These are phyloP conservation scores for Tetrapedia diversipes DNA, from an alignment of 2,888 invertebrate genomes.

Conservation along the genomic window DNA sequence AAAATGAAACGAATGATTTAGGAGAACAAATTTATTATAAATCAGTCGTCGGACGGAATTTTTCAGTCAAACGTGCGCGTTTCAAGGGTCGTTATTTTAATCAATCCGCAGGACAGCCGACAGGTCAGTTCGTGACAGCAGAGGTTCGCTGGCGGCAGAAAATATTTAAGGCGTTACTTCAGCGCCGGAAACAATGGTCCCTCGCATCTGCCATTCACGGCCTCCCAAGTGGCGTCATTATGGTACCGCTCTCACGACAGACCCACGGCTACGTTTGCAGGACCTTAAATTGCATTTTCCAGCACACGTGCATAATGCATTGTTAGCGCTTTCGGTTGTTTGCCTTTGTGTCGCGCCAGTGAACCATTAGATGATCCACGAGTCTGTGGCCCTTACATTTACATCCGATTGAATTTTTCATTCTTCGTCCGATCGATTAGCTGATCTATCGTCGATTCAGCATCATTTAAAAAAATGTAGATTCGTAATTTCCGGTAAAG, in stretches of 20 bases:
- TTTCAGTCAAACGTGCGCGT: not conserved
- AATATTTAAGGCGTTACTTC: conserved; percentile 66
- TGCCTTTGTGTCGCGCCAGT: not conserved
- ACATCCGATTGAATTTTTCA: not conserved
- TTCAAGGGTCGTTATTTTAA: conserved; percentile 50
- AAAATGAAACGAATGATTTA: not conserved
- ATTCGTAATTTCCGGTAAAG: too few relatives aligned
- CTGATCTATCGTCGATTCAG: too few relatives aligned
- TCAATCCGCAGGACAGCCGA: conserved; percentile 58
- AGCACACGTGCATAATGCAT: conserved; percentile 36
- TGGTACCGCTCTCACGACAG: conserved; percentile 37
- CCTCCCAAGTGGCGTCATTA: conserved; percentile 67
- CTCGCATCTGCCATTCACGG: conserved; percentile 64
- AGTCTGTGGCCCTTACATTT: not conserved
- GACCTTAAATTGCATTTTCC: conserved; percentile 64
- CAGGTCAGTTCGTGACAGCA: conserved; percentile 38
- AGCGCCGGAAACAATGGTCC: conserved; percentile 62
- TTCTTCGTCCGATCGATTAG: too few relatives aligned
- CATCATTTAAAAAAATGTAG: too few relatives aligned
- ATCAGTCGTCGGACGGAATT: not conserved
- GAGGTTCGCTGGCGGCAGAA: conserved; percentile 53
- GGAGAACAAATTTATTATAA: not conserved
- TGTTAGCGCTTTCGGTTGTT: not conserved
- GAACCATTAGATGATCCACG: not conserved
- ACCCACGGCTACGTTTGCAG: conserved; percentile 47